Base-by-base conservation (phyloP, 1,140 invertebrate species). In the Bilobella aurantiaca region DNA sequence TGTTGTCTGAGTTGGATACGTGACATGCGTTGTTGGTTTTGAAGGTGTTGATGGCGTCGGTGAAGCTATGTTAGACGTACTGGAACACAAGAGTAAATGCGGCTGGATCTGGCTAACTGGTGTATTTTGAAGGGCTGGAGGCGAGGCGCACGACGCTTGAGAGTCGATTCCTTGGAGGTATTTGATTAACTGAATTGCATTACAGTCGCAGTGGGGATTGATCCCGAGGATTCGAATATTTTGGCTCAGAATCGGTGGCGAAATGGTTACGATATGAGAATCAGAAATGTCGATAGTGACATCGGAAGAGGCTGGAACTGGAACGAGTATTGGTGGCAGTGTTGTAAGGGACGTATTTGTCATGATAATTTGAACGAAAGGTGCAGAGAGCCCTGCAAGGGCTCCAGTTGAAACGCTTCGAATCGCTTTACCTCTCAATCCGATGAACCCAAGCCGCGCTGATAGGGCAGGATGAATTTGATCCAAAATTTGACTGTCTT, bases 191-290 rank as follows among this genome's bases (percentile, higher is more conserved):
- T 88, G 85, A 70, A 86, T 81, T 1, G 87, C 83, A 74, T 87
- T 86, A 75, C 92, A 94, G 75, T 93, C 90, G 74, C 92, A 95
- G 49, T 83, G 81, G 84, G 8, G 90, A 89, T 78, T 92, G 91
- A 16, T 81, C 3, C 86, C 84, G 62, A 85, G 80, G 14, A 90
- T 82, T 75, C 91, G 90, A 73, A 92, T 90, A 2, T 93, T 77
- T 30, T 87, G 85, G 14, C 85, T 81, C 8, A 94, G 77, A 56
- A 93, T 80, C 71, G 90, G 89, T 0, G 86, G 82, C 60, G 86
- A 83, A 1, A 94, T 74, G 0, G 85, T 88, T 3, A 81, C 81
- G 46, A 95, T 79, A 74, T 87, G 85, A 73, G 86, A 91, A 12
- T 87, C 86, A n/a, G 82, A 81, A 0, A 94, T 81, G 74, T 93